Conservation (phyloP, 2,797 vertebrate species). For the Florisuga fusca region DNA sequence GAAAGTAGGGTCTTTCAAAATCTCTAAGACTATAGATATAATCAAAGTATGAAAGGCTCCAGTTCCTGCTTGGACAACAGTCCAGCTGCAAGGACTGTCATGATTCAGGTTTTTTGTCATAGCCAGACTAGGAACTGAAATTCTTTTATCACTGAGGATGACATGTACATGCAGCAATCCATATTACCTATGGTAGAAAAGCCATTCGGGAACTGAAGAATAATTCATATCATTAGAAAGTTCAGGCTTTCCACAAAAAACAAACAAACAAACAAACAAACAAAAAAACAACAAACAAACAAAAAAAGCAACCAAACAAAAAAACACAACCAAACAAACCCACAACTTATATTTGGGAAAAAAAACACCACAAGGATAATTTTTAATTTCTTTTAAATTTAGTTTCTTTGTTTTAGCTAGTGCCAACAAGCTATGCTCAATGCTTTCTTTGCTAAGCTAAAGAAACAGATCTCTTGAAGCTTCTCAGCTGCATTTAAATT, state of each 20-base stretch:
- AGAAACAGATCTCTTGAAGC: not conserved
- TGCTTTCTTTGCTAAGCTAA: not conserved
- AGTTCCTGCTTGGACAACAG: not conserved
- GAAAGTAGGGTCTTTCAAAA: not conserved
- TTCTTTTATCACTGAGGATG: not conserved
- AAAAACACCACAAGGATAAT: not conserved
- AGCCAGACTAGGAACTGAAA: not conserved
- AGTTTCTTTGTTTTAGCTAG: not conserved
- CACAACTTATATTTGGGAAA: too few species aligned
- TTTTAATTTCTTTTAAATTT: not conserved
- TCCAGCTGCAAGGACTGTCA: not conserved
- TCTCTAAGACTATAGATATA: not conserved
- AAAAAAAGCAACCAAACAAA: too few species aligned
- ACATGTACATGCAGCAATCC: not conserved
- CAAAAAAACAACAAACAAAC: too few species aligned
- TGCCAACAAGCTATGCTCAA: not conserved
- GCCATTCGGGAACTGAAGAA: not conserved
- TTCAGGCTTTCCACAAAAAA: not conserved
- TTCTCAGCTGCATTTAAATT: not conserved
- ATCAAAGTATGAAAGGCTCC: not conserved
- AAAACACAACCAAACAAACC: too few species aligned
- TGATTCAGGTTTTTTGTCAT: not conserved
- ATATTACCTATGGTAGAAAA: not conserved
- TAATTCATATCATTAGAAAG: not conserved
- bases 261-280: too few species aligned